Evolutionary conservation across 2,113 vertebrate species (phyloP).

Genomic region (Silurus meridionalis): DNA sequence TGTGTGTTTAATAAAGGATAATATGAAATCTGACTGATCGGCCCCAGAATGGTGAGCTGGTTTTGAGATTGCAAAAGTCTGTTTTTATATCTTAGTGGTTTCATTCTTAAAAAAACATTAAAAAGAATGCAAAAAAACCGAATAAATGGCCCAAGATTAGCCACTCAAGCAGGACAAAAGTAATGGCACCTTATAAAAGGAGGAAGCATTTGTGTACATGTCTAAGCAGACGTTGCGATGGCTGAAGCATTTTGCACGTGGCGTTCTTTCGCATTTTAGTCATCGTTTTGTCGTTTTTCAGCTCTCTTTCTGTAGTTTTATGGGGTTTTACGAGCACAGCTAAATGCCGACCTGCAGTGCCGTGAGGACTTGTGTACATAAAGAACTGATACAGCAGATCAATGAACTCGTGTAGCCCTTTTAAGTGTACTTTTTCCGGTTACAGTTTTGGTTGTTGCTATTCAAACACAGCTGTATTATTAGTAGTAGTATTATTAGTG

Average conservation of each 20-base stretch:
- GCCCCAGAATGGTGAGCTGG: not conserved
- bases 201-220: not conserved
- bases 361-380: no score
- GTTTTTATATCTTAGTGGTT: not conserved
- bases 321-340: not conserved
- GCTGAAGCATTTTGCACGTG: no score
- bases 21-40: not conserved
- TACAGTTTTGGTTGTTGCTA: slow-evolving; percentile 2
- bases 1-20: no score
- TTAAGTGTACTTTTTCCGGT: not conserved
- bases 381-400: not conserved
- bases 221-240: no score
- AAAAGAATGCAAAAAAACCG: not conserved
- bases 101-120: not conserved
- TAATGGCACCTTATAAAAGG: not conserved
- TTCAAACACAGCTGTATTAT: not conserved
- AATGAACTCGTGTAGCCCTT: not conserved
- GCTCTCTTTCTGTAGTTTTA: not conserved
- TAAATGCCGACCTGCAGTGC: not conserved
- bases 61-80: not conserved
- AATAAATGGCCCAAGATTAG: not conserved
- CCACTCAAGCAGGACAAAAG: not conserved
- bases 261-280: not conserved
- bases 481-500: not conserved
- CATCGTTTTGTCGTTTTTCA: not conserved